Evolutionary conservation across 1,140 invertebrate species (phyloP).

Genomic region (Drosophila rufa): DNA sequence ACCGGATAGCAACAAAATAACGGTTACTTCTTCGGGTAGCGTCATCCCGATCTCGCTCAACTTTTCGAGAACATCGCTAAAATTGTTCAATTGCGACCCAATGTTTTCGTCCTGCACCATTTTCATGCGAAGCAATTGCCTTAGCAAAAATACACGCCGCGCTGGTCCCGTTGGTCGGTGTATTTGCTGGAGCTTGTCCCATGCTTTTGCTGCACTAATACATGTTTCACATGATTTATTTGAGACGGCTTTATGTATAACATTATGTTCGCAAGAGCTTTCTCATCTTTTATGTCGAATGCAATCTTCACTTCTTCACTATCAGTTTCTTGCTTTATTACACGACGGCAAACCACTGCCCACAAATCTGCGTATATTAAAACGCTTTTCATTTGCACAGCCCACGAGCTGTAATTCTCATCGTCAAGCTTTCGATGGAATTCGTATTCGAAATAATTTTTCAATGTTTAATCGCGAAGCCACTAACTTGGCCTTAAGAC

Average conservation of each 20-base stretch:
- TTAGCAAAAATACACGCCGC: no score
- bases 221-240: not conserved
- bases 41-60: not conserved
- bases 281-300: not conserved
- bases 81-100: not conserved
- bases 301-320: slow-evolving; percentile 2
- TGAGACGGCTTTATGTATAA: not conserved
- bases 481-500: not conserved
- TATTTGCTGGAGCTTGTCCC: no score
- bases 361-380: not conserved
- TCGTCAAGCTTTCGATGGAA: slow-evolving; percentile 1
- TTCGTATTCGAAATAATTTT: not conserved
- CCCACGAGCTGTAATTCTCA: not conserved
- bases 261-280: slow-evolving; percentile 4
- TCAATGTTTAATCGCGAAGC: not conserved
- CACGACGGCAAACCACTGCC: not conserved
- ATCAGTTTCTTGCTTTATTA: not conserved
- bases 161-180: no score
- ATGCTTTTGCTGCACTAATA: no score
- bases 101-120: no score
- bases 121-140: not conserved
- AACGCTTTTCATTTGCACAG: slow-evolving; percentile 1
- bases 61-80: not conserved
- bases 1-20: slow-evolving; percentile 1
- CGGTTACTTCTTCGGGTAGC: not conserved